Base-by-base conservation (phyloP, 2,797 vertebrate genomes). In the Naso thynnoides region DNA sequence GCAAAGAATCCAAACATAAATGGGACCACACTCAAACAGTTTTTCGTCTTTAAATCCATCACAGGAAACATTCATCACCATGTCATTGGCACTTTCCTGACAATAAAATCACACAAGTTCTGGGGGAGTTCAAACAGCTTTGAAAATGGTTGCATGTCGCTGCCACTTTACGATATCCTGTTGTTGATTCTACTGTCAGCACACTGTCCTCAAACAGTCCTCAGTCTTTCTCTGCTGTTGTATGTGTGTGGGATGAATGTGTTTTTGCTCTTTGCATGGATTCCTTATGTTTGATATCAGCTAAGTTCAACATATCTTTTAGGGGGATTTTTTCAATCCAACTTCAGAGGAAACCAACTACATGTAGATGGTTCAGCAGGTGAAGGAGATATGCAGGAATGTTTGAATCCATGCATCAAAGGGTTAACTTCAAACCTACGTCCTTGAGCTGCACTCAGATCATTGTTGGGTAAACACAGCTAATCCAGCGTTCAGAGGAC, bases 371-470 rank as follows among this genome's bases (percentile, higher is more conserved):
- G n/a, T n/a, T n/a, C n/a, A n/a, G n/a, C n/a, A n/a, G n/a, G n/a
- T n/a, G n/a, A n/a, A n/a, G 0, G 2, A 29, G 55, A 10, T 49
- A n/a, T 39, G 5, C 18, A 39, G 29, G 33, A 31, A 61, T 52
- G 36, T 50, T 59, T 60, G 21, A n/a, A 31, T 2, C 7, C 2
- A 16, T 31, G 11, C 26, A 45, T 57, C 36, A 1, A 61, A 19
- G 38, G 11, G 29, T 31, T 39, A 76, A 81, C 67, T 70, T 48
- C 26, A 75, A 48, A 75, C 69, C 60, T 86, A 73, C 79, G 69
- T 73, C 56, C 83, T 88, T 81, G 62, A 79, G 73, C 79, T 78
- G 49, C 44, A 55, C 56, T 73, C 16, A 8, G 64, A 59, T 55
- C 8, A 45, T 26, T 69, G 14, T 42, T 73, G 62, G 45, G 29